These are phyloP conservation scores for Gymnosoma rotundatum DNA, from an alignment of 2,888 invertebrate species.

Conservation along the genomic window DNA sequence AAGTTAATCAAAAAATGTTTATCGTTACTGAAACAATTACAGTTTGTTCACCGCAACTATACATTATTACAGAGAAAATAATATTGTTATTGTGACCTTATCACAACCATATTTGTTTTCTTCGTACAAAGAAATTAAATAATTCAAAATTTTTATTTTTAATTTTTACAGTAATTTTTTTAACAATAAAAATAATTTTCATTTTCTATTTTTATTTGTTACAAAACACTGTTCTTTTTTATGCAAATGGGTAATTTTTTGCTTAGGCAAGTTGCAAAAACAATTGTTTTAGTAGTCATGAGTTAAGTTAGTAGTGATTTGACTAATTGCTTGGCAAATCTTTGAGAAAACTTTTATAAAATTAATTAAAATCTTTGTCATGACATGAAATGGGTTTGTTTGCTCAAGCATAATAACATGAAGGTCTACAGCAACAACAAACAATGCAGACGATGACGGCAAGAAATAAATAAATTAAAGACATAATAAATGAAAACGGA, in stretches of 20 bases:
- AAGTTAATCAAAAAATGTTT: no score
- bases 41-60: no score
- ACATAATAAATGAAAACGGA: constrained; percentile 43
- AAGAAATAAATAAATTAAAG: constrained; percentile 33
- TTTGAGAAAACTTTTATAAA: constrained; percentile 67
- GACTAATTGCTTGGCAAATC: constrained; percentile 71
- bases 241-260: constrained; percentile 28
- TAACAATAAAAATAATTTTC: no score
- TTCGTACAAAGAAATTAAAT: no score
- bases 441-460: constrained; percentile 25
- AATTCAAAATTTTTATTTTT: no score
- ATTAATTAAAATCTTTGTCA: constrained; percentile 71
- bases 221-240: constrained; percentile 30
- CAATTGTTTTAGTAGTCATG: constrained; percentile 49
- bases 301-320: constrained; percentile 69
- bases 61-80: no score
- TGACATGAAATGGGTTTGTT: constrained; percentile 69
- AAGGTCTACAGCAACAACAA: constrained; percentile 22
- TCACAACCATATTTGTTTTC: no score
- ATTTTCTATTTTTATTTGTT: no score
- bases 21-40: no score
- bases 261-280: constrained; percentile 10
- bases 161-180: no score
- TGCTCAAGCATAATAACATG: constrained; percentile 59
- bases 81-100: no score